Evolutionary conservation across 2,888 invertebrate genomes (phyloP), one percentile per base, ranked within the genome.

Genomic region (Ellobium chinense): DNA sequence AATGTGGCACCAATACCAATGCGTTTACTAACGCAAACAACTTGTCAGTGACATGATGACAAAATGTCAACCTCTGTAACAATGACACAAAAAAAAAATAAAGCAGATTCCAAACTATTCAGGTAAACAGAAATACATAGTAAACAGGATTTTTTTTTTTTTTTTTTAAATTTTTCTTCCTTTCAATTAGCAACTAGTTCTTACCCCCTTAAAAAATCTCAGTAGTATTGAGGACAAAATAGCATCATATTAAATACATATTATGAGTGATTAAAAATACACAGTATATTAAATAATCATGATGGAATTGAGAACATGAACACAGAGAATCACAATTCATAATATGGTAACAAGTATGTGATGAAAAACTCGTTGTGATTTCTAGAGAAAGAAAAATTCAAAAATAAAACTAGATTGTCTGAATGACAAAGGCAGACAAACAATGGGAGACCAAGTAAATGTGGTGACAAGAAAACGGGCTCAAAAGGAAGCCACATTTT

Each of bases 401-500:
- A 46, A 70, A 60, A 46, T 39, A 56, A 72, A 65, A 54, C 65
- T 58, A 60, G 82, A 75, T 75, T 79, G 76, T 76, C 72, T 78
- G 75, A 74, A 54, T 37, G 74, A 75, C 78, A 80, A 84, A 85
- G 82, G 84, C 80, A 85, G 83, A 87, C 76, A 84, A 82, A 85
- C 79, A 81, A 75, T 72, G 68, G 78, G 83, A 84, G 84, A 85
- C 82, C 81, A 82, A 80, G 81, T 84, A 81, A 54, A 78, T 63
- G 36, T 70, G 74, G 65, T 60, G 62, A 82, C 68, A 65, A 77
- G 68, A 87, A 87, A 85, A 84, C 85, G 86, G 86, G 90, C 90
- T 91, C 91, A 91, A 91, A 90, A 91, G 91, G 91, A 90, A 91
- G 90, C 88, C 88, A 76, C 85, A 87, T 84, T 84, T 82, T 83